Conservation (phyloP, 1,140 invertebrate genomes). For the Belonocnema kinseyi region DNA sequence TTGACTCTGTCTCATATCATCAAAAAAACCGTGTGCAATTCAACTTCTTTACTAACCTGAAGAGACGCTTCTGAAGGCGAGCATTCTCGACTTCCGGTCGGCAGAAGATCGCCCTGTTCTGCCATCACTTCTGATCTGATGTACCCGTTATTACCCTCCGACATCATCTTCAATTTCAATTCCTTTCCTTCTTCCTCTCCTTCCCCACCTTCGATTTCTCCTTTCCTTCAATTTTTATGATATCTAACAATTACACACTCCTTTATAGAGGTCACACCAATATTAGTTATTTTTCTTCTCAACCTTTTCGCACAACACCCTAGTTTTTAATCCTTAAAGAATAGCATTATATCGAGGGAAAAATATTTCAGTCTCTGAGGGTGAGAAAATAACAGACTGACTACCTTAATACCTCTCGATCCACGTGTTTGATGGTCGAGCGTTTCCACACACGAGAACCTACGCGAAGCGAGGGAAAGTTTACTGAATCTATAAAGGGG, state of each 20-base stretch:
- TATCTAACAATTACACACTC: neutral
- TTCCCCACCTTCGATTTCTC: neutral
- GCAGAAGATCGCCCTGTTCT: conserved; percentile 59
- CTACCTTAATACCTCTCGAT: neutral
- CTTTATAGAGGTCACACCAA: neutral
- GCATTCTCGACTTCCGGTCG: conserved; percentile 45
- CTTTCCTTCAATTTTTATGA: neutral
- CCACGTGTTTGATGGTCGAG: conserved; percentile 6
- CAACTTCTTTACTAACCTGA: conserved; percentile 54
- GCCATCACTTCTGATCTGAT: conserved; percentile 55
- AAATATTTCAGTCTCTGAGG: neutral
- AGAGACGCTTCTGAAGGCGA: conserved; percentile 49
- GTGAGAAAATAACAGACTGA: conserved; percentile 5
- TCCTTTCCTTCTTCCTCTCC: neutral
- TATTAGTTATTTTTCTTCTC: neutral
- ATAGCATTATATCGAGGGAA: neutral
- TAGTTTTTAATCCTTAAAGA: neutral
- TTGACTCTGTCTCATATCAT: too few species aligned
- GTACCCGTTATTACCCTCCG: conserved; percentile 67
- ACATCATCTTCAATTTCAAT: conserved; percentile 42
- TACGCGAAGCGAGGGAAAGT: conserved; percentile 4
- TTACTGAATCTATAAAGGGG: neutral
- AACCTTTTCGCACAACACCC: neutral
- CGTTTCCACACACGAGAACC: conserved; percentile 2
- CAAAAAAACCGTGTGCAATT: too few species aligned